Percentiles rank a stretch among this genome's conserved stretches.
Conservation (phyloP, 2,113 vertebrate species). For the Quiscalus mexicanus region DNA sequence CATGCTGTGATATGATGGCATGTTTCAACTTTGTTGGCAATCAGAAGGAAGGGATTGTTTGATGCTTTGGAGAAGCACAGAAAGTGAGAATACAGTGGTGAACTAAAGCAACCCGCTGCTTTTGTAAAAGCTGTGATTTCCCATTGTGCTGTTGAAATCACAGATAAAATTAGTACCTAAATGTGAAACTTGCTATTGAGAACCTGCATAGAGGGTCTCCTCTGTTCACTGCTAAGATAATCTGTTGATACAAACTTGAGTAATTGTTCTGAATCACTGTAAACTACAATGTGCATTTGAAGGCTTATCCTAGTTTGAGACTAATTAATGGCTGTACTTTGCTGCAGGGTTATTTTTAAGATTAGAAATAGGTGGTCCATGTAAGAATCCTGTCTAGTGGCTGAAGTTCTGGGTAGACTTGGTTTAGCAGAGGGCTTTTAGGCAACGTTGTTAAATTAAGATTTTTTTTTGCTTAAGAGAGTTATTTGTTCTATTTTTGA, state of each 20-base stretch:
- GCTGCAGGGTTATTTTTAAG: background rate
- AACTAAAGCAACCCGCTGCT: background rate
- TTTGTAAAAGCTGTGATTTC: background rate
- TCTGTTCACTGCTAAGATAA: background rate
- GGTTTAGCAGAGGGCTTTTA: background rate
- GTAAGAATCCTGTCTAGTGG: background rate
- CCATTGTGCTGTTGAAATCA: background rate
- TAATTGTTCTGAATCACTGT: background rate
- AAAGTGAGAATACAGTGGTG: background rate
- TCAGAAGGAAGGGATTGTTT: background rate
- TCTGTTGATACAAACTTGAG: background rate
- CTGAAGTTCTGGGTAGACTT: background rate
- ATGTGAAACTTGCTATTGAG: background rate
- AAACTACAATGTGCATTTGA: background rate
- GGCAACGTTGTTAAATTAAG: background rate
- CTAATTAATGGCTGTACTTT: background rate
- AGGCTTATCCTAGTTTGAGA: background rate
- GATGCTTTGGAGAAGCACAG: background rate
- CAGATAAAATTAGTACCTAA: background rate
- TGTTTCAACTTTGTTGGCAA: background rate
- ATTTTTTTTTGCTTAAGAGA: background rate
- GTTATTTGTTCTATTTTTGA: background rate
- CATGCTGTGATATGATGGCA: fast-evolving
- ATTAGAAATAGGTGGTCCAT: fast-evolving
- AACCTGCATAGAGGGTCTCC: background rate